phyloP scores from a whole-genome alignment of 2,113 vertebrate species.

The Lepus timidus region DNA sequence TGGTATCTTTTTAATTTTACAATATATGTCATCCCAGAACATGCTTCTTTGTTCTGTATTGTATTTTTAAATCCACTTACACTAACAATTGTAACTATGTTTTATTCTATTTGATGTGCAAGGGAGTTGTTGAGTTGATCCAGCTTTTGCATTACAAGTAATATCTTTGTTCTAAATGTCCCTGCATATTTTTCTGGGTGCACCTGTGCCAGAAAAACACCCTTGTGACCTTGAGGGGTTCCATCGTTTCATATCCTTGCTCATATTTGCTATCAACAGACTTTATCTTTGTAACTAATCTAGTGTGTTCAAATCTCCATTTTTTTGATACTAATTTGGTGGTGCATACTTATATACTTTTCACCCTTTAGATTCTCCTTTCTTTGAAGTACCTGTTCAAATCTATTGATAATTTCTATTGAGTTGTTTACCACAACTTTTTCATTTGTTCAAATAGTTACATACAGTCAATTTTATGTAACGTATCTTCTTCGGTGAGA shows the following conservation, averaged over 20 bases:
- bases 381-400: background rate
- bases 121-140: background rate
- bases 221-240: background rate
- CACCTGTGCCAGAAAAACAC: background rate
- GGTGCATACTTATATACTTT: background rate
- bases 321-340: background rate
- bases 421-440: background rate
- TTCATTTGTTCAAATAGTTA: slow-evolving; percentile 3
- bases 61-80: background rate
- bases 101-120: background rate
- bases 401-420: background rate
- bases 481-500: background rate
- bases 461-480: background rate
- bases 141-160: background rate
- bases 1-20: background rate
- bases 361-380: background rate
- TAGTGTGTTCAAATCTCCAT: background rate
- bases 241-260: background rate
- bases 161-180: background rate
- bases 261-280: background rate
- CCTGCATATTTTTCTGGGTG: background rate
- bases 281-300: background rate
- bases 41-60: background rate
- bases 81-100: background rate
- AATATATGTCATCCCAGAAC: background rate